phyloP scores from a whole-genome alignment of 2,113 vertebrate species.

The Paradoxurus hermaphroditus region DNA sequence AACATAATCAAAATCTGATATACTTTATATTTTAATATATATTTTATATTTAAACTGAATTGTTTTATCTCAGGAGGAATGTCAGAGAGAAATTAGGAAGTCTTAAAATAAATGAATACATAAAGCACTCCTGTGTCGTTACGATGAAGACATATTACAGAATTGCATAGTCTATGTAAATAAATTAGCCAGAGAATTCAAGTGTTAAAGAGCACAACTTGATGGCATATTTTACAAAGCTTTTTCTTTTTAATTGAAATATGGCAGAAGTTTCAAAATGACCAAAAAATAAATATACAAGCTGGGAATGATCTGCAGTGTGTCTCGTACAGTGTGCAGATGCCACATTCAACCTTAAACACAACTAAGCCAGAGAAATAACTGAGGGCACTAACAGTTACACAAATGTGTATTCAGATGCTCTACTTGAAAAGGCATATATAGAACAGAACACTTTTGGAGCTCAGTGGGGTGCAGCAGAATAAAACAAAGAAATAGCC shows the following conservation, averaged over 20 bases:
- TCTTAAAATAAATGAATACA: slow-evolving; percentile 20
- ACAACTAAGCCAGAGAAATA: not conserved
- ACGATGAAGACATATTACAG: not conserved
- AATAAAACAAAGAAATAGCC: not conserved
- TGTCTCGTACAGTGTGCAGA: not conserved
- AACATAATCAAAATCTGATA: not conserved
- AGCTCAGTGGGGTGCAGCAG: not conserved
- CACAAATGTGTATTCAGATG: not conserved
- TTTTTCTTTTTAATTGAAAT: not conserved
- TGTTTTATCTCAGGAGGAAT: not conserved
- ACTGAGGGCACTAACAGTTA: not conserved
- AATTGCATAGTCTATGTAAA: not conserved
- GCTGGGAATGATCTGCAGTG: not conserved
- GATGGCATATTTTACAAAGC: not conserved
- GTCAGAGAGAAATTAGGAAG: not conserved
- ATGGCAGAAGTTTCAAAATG: not conserved
- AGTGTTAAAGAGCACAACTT: not conserved
- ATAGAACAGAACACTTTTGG: not conserved
- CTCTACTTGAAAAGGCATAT: not conserved
- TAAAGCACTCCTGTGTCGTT: not conserved
- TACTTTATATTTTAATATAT: not conserved
- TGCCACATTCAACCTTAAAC: not conserved
- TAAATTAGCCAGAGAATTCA: slow-evolving; percentile 11
- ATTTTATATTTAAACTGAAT: not conserved
- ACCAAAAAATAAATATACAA: not conserved